Evolutionary conservation across 2,888 invertebrate species (phyloP).

Genomic region (Junonia oenone): DNA sequence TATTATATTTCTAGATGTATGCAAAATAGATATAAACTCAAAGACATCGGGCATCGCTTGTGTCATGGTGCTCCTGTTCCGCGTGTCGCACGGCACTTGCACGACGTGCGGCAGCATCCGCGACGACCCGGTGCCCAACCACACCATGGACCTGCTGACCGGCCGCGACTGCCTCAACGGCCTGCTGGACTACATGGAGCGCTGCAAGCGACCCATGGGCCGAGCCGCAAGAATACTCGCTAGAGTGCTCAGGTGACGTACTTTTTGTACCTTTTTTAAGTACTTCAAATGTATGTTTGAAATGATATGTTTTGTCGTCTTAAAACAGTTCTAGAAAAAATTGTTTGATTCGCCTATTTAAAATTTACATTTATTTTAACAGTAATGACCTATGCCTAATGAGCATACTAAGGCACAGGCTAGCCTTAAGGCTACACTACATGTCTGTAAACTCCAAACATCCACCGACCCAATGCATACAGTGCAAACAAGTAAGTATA

Average conservation of each 20-base stretch:
- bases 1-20: slow-evolving; percentile 11
- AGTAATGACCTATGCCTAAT: slow-evolving; percentile 78
- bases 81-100: slow-evolving; percentile 60
- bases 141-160: slow-evolving; percentile 56
- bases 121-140: slow-evolving; percentile 50
- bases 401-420: slow-evolving; percentile 74
- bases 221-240: slow-evolving; percentile 74
- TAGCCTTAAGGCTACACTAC: slow-evolving; percentile 71
- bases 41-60: slow-evolving; percentile 61
- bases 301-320: too few relatives aligned
- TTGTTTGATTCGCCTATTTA: not conserved
- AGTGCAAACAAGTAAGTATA: slow-evolving; percentile 63
- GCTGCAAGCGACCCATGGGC: slow-evolving; percentile 64
- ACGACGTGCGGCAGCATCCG: slow-evolving; percentile 40
- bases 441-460: slow-evolving; percentile 63
- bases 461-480: slow-evolving; percentile 59
- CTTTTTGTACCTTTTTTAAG: too few relatives aligned
- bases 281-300: not conserved
- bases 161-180: slow-evolving; percentile 60
- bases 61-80: slow-evolving; percentile 59
- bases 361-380: slow-evolving; percentile 35
- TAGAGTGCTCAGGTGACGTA: slow-evolving; percentile 68
- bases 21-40: slow-evolving; percentile 26
- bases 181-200: slow-evolving; percentile 67
- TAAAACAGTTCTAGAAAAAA: too few relatives aligned